Base-by-base conservation (phyloP, 2,888 invertebrate species). In the Holacanthella duospinosa region DNA sequence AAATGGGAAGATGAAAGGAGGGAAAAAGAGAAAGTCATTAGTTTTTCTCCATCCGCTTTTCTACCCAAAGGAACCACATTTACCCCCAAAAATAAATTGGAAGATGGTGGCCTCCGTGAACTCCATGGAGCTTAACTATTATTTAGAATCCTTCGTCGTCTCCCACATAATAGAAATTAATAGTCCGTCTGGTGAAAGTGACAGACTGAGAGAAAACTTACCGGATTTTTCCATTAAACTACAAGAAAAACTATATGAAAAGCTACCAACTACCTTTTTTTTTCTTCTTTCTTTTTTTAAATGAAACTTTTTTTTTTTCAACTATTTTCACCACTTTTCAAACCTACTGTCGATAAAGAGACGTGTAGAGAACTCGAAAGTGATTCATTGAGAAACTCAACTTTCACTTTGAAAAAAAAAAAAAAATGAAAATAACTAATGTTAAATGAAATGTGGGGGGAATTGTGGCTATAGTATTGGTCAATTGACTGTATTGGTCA, bases 81-180 rank as follows among this genome's bases (percentile, higher is more conserved):
- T 48, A 16, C 9, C n/a, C n/a, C n/a, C 6, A 16, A 48, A 48
- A 48, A 48, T 48, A 48, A 48, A 48, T 48, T 48, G 48, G 48
- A 48, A 48, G 48, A 21, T 21, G 12, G 19, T 48, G n/a, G n/a
- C 48, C 48, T 21, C 12, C 21, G 19, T 48, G 48, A 48, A 48
- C 48, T 48, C 16, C 16, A 36, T 6, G 36, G 16, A 36, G 16
- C 6, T 6, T 6, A 36, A 36, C 36, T 36, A 36, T 36, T 16
- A 36, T 36, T 36, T 36, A 36, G 36, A 36, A 36, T 36, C 48
- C 48, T 48, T 4, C 21, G 48, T n/a, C 48, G 12, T 48, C 48
- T 4, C n/a, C 21, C 48, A 48, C 21, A 48, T 48, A 48, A 48
- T 48, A 48, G 48, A 48, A 48, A 48, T 48, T 48, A 48, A 48